phyloP scores from a whole-genome alignment of 2,113 vertebrate species.

The Tragelaphus strepsiceros region DNA sequence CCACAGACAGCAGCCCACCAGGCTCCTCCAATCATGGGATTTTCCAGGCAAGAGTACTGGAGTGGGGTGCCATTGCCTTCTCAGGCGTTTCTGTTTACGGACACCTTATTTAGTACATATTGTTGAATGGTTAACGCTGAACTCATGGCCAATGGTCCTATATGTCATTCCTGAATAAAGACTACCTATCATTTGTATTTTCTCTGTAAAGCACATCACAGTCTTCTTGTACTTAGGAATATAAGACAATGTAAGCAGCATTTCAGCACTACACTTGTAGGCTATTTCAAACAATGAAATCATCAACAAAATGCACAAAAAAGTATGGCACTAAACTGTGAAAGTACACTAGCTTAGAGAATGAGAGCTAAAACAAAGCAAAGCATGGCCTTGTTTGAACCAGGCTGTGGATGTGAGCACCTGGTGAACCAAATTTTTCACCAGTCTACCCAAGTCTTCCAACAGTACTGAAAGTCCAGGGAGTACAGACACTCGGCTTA shows the following conservation, averaged over 20 bases:
- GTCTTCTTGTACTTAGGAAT: not conserved
- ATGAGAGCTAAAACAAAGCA: not conserved
- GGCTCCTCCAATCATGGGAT: no score
- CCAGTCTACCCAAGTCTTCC: not conserved
- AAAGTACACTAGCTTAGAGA: not conserved
- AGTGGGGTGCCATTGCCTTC: no score
- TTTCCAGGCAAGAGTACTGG: no score
- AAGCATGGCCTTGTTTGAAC: not conserved
- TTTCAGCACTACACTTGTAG: not conserved
- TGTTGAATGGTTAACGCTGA: not conserved
- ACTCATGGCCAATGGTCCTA: not conserved
- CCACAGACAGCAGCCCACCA: no score
- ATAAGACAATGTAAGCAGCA: not conserved
- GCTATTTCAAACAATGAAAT: not conserved
- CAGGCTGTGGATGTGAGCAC: not conserved
- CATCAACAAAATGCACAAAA: not conserved
- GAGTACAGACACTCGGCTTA: not conserved
- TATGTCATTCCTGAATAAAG: not conserved
- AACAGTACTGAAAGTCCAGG: not conserved
- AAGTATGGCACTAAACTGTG: not conserved
- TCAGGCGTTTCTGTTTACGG: not conserved
- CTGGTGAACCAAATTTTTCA: not conserved
- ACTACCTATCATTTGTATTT: not conserved
- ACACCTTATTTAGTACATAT: not conserved
- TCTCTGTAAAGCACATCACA: not conserved